Evolutionary conservation across 1,140 invertebrate species (phyloP).

Genomic region (Adelges cooleyi): DNA sequence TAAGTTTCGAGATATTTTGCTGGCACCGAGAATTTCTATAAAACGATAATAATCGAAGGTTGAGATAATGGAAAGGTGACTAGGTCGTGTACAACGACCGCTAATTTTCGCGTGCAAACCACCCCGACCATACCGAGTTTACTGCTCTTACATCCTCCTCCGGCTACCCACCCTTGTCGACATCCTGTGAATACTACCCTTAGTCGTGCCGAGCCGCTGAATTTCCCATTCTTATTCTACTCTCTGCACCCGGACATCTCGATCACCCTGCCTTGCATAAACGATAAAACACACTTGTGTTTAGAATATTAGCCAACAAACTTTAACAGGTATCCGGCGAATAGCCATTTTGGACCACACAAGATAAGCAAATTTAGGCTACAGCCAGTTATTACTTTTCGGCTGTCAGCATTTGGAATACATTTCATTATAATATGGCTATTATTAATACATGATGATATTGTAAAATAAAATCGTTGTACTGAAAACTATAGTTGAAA

Average conservation of each 20-base stretch:
- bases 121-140: neutral
- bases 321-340: neutral
- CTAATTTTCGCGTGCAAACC: neutral
- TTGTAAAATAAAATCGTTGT: no score
- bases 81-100: neutral
- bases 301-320: neutral
- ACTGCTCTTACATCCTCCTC: neutral
- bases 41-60: no score
- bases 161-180: neutral
- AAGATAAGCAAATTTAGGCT: neutral
- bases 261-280: neutral
- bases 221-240: no score
- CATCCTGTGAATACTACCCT: neutral
- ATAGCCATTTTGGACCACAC: neutral
- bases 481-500: no score
- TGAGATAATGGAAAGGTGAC: neutral
- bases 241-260: neutral
- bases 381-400: neutral
- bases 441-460: no score
- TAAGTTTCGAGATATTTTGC: no score
- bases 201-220: no score
- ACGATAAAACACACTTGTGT: neutral
- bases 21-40: no score
- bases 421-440: no score
- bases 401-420: neutral